Base-by-base conservation (phyloP, 2,888 invertebrate species). In the Heliconius aoede region DNA sequence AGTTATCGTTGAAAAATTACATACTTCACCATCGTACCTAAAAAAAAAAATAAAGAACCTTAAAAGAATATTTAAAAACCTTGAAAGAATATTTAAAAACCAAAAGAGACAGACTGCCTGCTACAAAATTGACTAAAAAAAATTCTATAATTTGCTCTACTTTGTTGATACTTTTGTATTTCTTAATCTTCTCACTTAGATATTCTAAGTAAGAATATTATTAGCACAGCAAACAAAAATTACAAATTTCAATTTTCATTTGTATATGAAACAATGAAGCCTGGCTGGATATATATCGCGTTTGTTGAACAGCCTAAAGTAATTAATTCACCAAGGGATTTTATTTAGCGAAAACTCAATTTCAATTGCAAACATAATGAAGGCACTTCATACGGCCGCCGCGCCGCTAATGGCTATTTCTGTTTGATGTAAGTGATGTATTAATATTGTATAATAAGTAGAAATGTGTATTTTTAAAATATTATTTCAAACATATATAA, bases 281-380 rank as follows among this genome's bases (percentile, higher is more conserved):
- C 26, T 51, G 69, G 51, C 32, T 21, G 62, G 40, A 71, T 68
- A 71, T 36, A 72, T 65, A 72, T 64, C 65, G 68, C 51, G 60
- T 71, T 74, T 68, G 62, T 74, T 58, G 46, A 40, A 76, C 30
- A 60, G 28, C 40, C 76, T 60, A 36, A 61, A 67, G 65, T 76
- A 76, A 74, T 76, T 76, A 77, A 74, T 62, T 74, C 58, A 74
- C 62, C 55, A 58, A 74, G 24, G 40, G 76, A 72, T 76, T 76
- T 78, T 68, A 76, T 74, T 74, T 28, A 74, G 74, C 72, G 46
- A 78, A 74, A 72, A 64, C 71, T 72, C 72, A 74, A 76, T 74
- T 74, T 72, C 73, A 75, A 69, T 76, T 65, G 69, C 51, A 76
- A 76, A 76, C 73, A 69, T 67, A 65, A 76, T 60, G 71, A 40